A percentile compares a stretch with the other conserved stretches of the same genome.
Conservation (phyloP, 2,797 vertebrate genomes). For the Epinephelus malabaricus region DNA sequence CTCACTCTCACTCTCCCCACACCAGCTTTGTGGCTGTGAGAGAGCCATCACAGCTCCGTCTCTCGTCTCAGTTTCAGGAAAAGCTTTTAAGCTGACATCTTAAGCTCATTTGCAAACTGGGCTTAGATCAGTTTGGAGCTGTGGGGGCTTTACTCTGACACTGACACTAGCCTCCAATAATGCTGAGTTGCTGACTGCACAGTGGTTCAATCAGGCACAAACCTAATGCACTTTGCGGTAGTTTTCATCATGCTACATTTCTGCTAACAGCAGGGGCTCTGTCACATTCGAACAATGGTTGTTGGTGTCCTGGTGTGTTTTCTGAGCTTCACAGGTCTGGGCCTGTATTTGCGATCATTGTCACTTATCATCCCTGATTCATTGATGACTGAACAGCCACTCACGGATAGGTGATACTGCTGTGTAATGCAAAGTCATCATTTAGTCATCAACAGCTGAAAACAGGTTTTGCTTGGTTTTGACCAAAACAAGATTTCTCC, state of each 20-base stretch:
- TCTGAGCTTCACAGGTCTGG: conserved; percentile 21
- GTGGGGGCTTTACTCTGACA: conserved; percentile 74
- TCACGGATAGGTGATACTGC: not conserved
- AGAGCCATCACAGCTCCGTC: conserved; percentile 63
- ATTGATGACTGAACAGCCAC: conserved; percentile 29
- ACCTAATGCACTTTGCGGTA: conserved; percentile 34
- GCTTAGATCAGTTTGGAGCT: conserved; percentile 68
- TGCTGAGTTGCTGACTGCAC: conserved; percentile 68
- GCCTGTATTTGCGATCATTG: not conserved
- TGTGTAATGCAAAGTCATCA: conserved; percentile 5
- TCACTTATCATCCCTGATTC: conserved; percentile 15
- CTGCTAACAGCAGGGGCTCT: not conserved
- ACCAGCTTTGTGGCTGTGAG: conserved; percentile 57
- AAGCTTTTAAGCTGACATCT: conserved; percentile 84
- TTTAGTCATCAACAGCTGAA: not conserved
- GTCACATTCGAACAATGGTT: conserved; percentile 1
- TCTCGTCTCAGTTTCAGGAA: conserved; percentile 78
- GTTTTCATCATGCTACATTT: conserved; percentile 35
- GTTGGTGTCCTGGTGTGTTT: conserved; percentile 14
- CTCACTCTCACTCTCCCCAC: conserved; percentile 12
- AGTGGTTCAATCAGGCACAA: conserved; percentile 58
- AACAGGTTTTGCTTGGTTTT: not conserved
- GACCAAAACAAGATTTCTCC: not conserved
- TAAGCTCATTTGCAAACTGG: conserved; percentile 83
- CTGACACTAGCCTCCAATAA: conserved; percentile 73